A percentile compares a stretch with the other conserved stretches of the same genome.
phyloP scores from a whole-genome alignment of 2,797 vertebrate genomes.

The Sarcophilus harrisii region DNA sequence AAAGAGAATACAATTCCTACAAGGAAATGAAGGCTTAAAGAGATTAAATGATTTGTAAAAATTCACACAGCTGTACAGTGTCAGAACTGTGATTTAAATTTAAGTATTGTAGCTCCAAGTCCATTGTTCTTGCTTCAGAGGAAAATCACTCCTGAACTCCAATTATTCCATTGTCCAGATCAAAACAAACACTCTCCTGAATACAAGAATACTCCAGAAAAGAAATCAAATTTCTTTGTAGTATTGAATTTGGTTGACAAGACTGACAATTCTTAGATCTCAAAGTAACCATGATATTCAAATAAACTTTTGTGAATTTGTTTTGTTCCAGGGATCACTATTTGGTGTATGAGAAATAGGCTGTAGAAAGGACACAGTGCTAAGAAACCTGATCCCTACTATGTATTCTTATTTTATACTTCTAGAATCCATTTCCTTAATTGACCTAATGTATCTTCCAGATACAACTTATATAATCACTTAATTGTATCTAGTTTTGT shows the following conservation, averaged over 20 bases:
- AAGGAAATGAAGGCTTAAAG: not conserved
- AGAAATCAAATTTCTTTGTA: not conserved
- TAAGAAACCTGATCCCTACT: not conserved
- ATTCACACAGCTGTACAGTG: not conserved
- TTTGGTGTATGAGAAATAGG: not conserved
- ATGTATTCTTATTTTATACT: not conserved
- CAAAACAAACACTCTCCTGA: not conserved
- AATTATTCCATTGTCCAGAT: not conserved
- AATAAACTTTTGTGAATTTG: not conserved
- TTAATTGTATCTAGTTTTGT: not conserved
- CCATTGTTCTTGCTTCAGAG: not conserved
- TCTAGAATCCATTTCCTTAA: not conserved
- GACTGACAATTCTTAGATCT: not conserved
- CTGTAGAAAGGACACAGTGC: not conserved
- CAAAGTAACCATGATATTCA: not conserved
- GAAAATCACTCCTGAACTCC: not conserved
- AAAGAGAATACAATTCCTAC: not conserved
- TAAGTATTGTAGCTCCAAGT: not conserved
- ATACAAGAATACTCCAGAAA: not conserved
- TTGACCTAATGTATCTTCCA: not conserved
- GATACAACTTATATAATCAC: not conserved
- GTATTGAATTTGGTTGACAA: not conserved
- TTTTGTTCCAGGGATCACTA: not conserved
- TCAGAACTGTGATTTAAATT: not conserved
- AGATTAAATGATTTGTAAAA: not conserved